phyloP scores from a whole-genome alignment of 35 echinoderm and acorn worm species.

The Lytechinus variegatus region DNA sequence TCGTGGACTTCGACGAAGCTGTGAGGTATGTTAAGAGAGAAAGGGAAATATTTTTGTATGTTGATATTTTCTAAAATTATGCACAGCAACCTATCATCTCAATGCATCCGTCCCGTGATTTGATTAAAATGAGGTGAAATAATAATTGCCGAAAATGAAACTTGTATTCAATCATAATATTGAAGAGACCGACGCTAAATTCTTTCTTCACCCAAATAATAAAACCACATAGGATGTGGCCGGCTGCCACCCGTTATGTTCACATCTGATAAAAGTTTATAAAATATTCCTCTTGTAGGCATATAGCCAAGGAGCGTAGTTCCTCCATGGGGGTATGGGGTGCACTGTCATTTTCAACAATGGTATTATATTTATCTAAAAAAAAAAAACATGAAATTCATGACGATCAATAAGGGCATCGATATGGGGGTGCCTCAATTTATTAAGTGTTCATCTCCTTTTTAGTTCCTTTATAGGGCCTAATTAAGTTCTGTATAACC shows the following conservation, averaged over 20 bases:
- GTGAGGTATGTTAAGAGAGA: background rate
- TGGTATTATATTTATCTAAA: too few species aligned
- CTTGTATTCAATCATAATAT: background rate
- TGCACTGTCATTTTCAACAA: too few species aligned
- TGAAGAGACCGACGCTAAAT: background rate
- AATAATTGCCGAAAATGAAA: background rate
- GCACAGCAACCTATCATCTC: background rate
- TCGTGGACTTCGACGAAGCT: conserved; percentile 33
- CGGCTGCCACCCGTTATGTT: too few species aligned
- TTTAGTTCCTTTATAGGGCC: too few species aligned
- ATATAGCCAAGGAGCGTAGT: background rate
- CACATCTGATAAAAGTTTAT: background rate
- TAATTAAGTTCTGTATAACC: too few species aligned
- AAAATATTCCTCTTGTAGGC: background rate
- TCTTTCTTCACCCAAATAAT: background rate
- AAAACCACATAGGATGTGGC: background rate
- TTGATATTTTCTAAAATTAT: background rate
- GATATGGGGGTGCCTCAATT: too few species aligned
- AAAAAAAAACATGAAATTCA: too few species aligned
- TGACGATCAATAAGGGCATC: too few species aligned
- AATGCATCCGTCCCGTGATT: background rate
- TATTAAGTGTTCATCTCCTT: too few species aligned
- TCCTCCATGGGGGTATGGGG: too few species aligned
- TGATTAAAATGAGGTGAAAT: background rate
- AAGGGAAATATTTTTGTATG: background rate